A percentile compares a stretch with the other conserved stretches of the same genome.
These are phyloP conservation scores for Dolomedes plantarius DNA, from an alignment of 2,888 invertebrate genomes.

Conservation along the genomic window DNA sequence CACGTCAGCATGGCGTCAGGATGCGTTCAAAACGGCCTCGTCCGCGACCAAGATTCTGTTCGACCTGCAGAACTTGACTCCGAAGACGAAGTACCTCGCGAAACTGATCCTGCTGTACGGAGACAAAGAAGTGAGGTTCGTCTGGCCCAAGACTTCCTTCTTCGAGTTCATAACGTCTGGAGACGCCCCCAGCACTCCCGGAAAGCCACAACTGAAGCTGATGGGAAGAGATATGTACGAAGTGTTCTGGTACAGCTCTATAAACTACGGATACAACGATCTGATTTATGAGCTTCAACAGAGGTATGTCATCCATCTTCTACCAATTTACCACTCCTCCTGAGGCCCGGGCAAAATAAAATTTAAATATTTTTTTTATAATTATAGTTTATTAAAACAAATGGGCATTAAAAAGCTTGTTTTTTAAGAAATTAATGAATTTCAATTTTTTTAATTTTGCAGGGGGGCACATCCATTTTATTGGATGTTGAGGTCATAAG, in stretches of 20 bases:
- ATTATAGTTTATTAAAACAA: no score
- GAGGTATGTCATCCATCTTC: slow-evolving; percentile 81
- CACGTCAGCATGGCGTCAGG: slow-evolving; percentile 10
- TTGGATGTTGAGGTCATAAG: no score
- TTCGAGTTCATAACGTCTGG: slow-evolving; percentile 85
- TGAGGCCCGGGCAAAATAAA: no score
- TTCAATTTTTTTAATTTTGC: no score
- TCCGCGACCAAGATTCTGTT: background rate
- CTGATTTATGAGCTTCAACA: slow-evolving; percentile 77
- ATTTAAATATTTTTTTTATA: no score
- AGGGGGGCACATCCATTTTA: no score
- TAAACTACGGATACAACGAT: slow-evolving; percentile 71
- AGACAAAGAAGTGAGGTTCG: slow-evolving; percentile 80
- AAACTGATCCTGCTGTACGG: slow-evolving; percentile 82
- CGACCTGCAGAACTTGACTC: slow-evolving; percentile 79
- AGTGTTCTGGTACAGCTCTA: slow-evolving; percentile 84
- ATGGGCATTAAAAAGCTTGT: no score
- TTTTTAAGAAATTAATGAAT: no score
- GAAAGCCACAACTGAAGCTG: slow-evolving; percentile 84
- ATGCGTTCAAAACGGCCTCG: background rate
- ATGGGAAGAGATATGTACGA: slow-evolving; percentile 85
- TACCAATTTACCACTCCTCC: no score
- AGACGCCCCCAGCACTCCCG: slow-evolving; percentile 85
- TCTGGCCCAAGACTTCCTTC: slow-evolving; percentile 84
- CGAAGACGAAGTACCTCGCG: slow-evolving; percentile 87